Evolutionary conservation across 2,113 vertebrate genomes (phyloP), one percentile per base, ranked within the genome.

Genomic region (Epinephelus moara): DNA sequence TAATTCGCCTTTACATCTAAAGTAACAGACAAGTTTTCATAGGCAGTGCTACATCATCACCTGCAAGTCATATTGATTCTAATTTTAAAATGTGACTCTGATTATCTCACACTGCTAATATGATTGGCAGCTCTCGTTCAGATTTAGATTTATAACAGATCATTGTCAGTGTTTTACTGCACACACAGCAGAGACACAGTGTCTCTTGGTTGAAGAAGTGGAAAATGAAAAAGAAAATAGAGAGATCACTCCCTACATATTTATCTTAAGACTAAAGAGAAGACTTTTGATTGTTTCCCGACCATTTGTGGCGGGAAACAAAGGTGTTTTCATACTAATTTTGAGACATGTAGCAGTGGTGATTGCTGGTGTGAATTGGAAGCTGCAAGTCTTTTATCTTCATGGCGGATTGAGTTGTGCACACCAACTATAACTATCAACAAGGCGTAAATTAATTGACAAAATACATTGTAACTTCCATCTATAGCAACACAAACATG

Each of bases 41-140:
- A 68, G 45, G 33, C 37, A 76, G 52, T 63, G 69, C 66, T 81
- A 78, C 77, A 84, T 84, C 81, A 86, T 64, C 64, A 57, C 40
- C 63, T 19, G 10, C 13, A n/a, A 52, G 42, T 66, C 56, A 52
- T 49, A 61, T 79, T 61, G 17, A 53, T 49, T 69, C 27, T 37
- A 49, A 80, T 72, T 57, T 49, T 14, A 52, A 30, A 80, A 72
- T 13, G 17, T 10, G 27, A 7, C 42, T 27, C n/a, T 37, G 15
- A 50, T 72, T 74, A 78, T 49, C 61, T 56, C 66, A 56, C 37
- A 61, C 4, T 30, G 27, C n/a, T 75, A 21, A 45, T 27, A 9
- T 49, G 37, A 77, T 1, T 57, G 25, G 37, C 49, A 25, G 42
- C 25, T 49, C 37, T 42, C 37, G 3, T 60, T 70, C 21, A 42